Percentiles rank a stretch among this genome's conserved stretches.
These are phyloP conservation scores for Sterna hirundo DNA, from an alignment of 2,113 vertebrate species.

Conservation along the genomic window DNA sequence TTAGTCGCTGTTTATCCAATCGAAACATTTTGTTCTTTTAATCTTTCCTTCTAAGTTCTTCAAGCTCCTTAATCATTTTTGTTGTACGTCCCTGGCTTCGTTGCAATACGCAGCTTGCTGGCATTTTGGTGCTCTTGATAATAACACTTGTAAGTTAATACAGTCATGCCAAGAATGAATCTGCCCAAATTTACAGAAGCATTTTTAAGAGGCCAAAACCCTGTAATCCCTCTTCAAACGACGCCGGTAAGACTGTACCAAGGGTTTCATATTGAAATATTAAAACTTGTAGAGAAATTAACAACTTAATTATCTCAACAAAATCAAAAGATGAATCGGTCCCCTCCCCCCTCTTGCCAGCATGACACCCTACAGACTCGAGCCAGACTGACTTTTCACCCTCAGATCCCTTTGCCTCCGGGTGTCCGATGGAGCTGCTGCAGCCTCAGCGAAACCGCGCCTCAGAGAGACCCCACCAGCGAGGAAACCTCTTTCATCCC, in stretches of 20 bases:
- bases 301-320: background rate
- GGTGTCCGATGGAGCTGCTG: background rate
- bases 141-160: background rate
- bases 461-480: rapidly evolving
- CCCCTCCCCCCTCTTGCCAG: too few species aligned
- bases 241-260: background rate
- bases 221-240: background rate
- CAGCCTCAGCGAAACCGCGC: rapidly evolving
- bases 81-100: background rate
- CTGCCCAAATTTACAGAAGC: background rate
- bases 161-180: conserved; percentile 15
- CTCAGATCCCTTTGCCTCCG: rapidly evolving
- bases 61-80: conserved; percentile 25
- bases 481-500: background rate
- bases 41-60: conserved; percentile 20
- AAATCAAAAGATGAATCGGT: background rate
- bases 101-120: background rate
- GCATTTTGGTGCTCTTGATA: background rate
- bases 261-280: background rate
- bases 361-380: rapidly evolving
- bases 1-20: background rate
- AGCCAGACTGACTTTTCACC: background rate
- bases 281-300: background rate
- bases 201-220: background rate
- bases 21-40: conserved; percentile 46